Base-by-base conservation (phyloP, 2,888 invertebrate genomes). In the Oeneis ivallda region DNA sequence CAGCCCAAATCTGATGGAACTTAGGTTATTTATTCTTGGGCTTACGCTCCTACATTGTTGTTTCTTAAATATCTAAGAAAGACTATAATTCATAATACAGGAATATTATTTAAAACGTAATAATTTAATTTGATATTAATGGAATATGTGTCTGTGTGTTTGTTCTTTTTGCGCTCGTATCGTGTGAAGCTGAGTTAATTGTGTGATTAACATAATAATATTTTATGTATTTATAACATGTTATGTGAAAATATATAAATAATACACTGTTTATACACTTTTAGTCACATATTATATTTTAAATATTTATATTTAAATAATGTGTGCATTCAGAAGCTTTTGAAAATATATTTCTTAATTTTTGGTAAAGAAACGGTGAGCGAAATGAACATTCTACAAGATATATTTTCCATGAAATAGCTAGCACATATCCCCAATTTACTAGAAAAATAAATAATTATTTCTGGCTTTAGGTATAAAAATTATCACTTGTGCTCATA, bases 31-130 rank as follows among this genome's bases (percentile, higher is more conserved):
- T 8, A 17, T 8, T 45, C 6, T 37, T 37, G 37, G 10, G 7
- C 10, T 11, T 7, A 13, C 1, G 26, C 0, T 13, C 32, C 7
- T 37, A 11, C 15, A 37, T 54, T 54, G 52, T 34, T 53, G 54
- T 54, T 17, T 54, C 54, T 39, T 11, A 17, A 6, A 32, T 5
- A 3, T 49, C 11, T 11, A 6, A 26, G 26, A 5, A 26, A 2
- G 2, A 26, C 26, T 26, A 26, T 26, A 26, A 4, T 26, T 26
- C 5, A 26, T 26, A 5, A 26, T 26, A 5, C 26, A 26, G 26
- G 26, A 50, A 19, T 26, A 11, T 50, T 26, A 50, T 26, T 50
- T n/a, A n/a, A n/a, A n/a, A n/a, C n/a, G 50, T 50, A 26, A 50
- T 50, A 26, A 26, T 26, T 26, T 50, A 26, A 50, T 26, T 53